Evolutionary conservation across 2,113 vertebrate species (phyloP).

Genomic region (Centropristis striata): DNA sequence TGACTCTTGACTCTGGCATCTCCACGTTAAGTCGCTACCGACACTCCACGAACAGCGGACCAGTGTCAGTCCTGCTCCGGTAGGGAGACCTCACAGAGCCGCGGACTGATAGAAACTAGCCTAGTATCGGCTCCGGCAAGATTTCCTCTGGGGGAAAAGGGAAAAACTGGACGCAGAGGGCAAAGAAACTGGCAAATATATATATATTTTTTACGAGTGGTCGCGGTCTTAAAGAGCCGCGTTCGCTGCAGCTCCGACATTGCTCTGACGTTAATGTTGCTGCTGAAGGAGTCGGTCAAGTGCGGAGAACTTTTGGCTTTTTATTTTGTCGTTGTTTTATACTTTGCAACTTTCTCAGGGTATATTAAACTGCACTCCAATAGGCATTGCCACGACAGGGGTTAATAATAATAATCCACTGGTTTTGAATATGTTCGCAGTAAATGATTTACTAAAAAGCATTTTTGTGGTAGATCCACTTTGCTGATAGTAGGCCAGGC

Average conservation of each 20-base stretch:
- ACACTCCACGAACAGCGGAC: conserved; percentile 11
- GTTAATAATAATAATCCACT: no score
- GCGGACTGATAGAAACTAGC: neutral
- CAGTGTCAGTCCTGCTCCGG: conserved; percentile 50
- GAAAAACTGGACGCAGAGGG: conserved; percentile 34
- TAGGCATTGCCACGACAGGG: neutral
- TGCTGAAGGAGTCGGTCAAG: conserved; percentile 34
- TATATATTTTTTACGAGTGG: conserved; percentile 9
- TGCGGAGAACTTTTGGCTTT: conserved; percentile 51
- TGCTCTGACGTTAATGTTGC: neutral
- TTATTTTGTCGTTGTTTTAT: neutral
- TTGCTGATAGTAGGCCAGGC: neutral
- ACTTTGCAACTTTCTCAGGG: conserved; percentile 56
- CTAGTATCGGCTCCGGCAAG: neutral
- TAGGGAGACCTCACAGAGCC: conserved; percentile 8
- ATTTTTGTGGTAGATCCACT: neutral
- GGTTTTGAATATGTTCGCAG: conserved; percentile 14
- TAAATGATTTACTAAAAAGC: neutral
- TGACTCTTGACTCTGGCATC: neutral
- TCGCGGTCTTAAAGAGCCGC: conserved; percentile 21
- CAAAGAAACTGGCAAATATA: conserved; percentile 13
- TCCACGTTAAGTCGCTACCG: conserved; percentile 32
- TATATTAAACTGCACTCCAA: neutral
- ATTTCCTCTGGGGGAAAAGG: neutral
- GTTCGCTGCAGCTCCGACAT: neutral